Evolutionary conservation across 37 sponge, comb jelly and placozoan species (phyloP), one percentile per base, ranked within the genome.

Genomic region (Ianthella basta): DNA sequence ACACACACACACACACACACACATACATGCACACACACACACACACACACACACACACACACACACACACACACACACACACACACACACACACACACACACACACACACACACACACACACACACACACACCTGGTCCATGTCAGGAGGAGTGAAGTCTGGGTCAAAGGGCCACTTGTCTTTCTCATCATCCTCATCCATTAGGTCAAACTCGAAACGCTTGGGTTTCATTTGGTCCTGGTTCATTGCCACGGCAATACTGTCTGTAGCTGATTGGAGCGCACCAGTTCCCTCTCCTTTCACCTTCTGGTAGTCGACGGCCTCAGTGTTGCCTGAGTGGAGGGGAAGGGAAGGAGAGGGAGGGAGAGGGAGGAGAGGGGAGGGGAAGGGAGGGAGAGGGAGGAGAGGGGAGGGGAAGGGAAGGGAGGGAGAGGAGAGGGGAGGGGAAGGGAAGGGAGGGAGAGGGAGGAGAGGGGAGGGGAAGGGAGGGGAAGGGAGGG

Each of bases 281-380:
- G 4, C 63, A 61, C 10, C 63, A 61, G 25, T 4, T 14, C 4
- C n/a, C 63, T 10, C 13, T 10, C 37, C 29, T 6, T 30, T 29
- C 21, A 70, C 72, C 72, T 70, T 70, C 37, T 70, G 36, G 30
- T 35, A 70, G 37, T 70, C 72, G 4, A 70, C 72, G 20, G 20
- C 61, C 60, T 80, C 81, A n/a, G 23, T 50, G 25, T 55, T 55
- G 5, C 35, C 72, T 16, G 19, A 30, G 72, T 6, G 33, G 1
- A 29, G 72, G 29, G 63, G 16, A 61, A 16, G 63, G 61, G 18
- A 33, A 61, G 18, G 32, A 61, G 61, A 8, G 37, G 63, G 57
- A 37, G 37, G 37, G 63, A 35, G 37, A 61, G 19, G 63, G 81
- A 33, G 57, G 35, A 61, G 63, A 30, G 6, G 18, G 63, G 61